Percentiles rank a stretch among this genome's conserved stretches.
phyloP scores from a whole-genome alignment of 2,113 vertebrate genomes.

The Gymnorhina tibicen region DNA sequence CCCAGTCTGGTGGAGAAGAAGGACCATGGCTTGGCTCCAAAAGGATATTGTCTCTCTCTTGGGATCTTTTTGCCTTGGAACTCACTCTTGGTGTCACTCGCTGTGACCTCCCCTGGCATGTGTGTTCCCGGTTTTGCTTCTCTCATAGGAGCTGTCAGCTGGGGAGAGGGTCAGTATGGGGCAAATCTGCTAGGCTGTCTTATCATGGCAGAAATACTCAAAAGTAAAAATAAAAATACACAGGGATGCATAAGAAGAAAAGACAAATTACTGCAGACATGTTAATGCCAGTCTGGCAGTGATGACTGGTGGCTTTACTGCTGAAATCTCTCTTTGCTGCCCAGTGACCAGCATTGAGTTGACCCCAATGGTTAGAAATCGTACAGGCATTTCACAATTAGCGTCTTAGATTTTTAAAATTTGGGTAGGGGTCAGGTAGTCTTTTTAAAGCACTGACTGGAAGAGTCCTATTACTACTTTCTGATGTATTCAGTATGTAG shows the following conservation, averaged over 20 bases:
- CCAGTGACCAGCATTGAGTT: background rate
- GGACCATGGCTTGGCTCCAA: background rate
- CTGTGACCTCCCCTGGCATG: background rate
- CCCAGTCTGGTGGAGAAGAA: background rate
- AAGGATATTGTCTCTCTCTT: background rate
- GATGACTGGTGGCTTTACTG: background rate
- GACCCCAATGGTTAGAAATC: background rate
- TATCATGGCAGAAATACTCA: background rate
- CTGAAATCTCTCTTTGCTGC: background rate
- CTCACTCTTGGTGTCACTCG: background rate
- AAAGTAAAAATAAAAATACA: background rate
- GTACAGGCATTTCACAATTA: background rate
- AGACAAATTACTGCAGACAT: fast-evolving
- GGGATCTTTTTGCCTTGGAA: background rate
- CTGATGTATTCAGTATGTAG: background rate
- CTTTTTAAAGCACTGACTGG: background rate
- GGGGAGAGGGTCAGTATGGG: background rate
- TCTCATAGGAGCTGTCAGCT: background rate
- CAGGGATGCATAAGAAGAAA: background rate
- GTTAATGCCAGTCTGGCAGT: background rate
- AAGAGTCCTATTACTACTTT: background rate
- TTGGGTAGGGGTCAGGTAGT: background rate
- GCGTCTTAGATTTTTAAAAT: background rate
- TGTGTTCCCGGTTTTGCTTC: background rate
- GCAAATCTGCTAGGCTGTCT: background rate